These are phyloP conservation scores for Pipistrellus pygmaeus DNA, from an alignment of 2,797 vertebrate genomes.

Conservation along the genomic window DNA sequence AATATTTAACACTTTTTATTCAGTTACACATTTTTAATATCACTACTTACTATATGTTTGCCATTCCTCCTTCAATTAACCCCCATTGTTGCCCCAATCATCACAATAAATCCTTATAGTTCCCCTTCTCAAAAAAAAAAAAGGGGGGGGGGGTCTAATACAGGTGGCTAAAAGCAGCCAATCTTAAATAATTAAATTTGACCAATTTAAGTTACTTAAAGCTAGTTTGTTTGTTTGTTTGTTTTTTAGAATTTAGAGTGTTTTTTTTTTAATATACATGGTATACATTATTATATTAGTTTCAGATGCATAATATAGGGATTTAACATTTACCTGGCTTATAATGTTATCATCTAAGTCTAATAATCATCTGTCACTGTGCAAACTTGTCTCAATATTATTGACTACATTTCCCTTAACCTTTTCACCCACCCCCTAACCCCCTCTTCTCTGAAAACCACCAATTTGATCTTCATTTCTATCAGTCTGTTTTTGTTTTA, in stretches of 20 bases:
- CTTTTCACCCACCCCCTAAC: not conserved
- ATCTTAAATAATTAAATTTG: conserved; percentile 27
- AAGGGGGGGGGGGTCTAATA: not conserved
- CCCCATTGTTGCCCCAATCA: not conserved
- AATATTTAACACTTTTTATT: conserved; percentile 6
- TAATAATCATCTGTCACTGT: not conserved
- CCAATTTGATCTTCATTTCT: not conserved
- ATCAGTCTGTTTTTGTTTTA: not conserved
- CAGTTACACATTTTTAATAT: conserved; percentile 7
- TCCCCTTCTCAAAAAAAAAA: not conserved
- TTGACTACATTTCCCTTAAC: not conserved
- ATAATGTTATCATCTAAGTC: not conserved
- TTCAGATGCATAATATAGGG: not conserved
- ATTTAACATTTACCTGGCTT: not conserved
- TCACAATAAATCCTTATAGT: not conserved
- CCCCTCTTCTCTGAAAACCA: not conserved
- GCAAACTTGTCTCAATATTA: not conserved
- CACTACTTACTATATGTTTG: not conserved
- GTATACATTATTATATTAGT: not conserved
- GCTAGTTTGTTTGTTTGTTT: not conserved
- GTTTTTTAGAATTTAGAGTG: conserved; percentile 21
- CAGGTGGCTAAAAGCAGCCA: not conserved
- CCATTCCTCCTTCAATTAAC: not conserved
- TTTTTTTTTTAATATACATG: not conserved
- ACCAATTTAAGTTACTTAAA: not conserved